Percentiles rank a stretch among this genome's conserved stretches.
Evolutionary conservation across 1,140 invertebrate species (phyloP).

Genomic region (Penaeus japonicus): DNA sequence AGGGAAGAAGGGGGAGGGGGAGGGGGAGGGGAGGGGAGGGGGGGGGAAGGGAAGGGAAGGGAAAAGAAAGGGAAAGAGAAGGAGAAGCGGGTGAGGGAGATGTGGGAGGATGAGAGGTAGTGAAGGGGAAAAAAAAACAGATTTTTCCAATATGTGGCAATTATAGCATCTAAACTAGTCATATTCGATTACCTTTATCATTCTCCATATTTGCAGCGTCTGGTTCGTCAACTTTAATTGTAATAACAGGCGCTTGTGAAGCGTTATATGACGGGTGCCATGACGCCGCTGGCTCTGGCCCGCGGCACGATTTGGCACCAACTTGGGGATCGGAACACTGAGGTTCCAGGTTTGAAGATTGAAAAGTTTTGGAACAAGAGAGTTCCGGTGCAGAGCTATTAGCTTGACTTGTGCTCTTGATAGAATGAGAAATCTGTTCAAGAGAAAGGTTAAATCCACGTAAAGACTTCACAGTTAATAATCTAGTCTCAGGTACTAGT

Average conservation of each 20-base stretch:
- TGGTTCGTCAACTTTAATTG: conserved; percentile 34
- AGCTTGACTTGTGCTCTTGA: neutral
- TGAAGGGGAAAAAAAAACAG: neutral
- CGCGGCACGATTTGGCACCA: conserved; percentile 38
- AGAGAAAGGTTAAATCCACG: conserved; percentile 31
- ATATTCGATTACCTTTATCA: conserved; percentile 28
- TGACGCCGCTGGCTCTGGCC: conserved; percentile 29
- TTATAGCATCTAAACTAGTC: neutral
- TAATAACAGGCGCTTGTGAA: neutral
- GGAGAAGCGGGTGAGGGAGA: neutral
- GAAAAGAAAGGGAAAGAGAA: neutral
- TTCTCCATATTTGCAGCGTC: conserved; percentile 28
- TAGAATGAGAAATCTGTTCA: conserved; percentile 22
- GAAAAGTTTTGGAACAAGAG: neutral
- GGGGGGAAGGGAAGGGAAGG: too few species aligned
- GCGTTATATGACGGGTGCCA: conserved; percentile 36
- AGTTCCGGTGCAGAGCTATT: neutral
- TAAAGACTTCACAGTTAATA: conserved; percentile 38
- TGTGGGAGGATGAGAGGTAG: neutral
- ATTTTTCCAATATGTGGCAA: too few species aligned
- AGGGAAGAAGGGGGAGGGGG: neutral
- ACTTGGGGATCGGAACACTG: neutral
- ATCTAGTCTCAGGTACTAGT: conserved; percentile 56
- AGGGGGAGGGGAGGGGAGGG: neutral
- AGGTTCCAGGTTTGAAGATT: neutral